Base-by-base conservation (phyloP, 2,888 invertebrate species). In the Catocala nupta region DNA sequence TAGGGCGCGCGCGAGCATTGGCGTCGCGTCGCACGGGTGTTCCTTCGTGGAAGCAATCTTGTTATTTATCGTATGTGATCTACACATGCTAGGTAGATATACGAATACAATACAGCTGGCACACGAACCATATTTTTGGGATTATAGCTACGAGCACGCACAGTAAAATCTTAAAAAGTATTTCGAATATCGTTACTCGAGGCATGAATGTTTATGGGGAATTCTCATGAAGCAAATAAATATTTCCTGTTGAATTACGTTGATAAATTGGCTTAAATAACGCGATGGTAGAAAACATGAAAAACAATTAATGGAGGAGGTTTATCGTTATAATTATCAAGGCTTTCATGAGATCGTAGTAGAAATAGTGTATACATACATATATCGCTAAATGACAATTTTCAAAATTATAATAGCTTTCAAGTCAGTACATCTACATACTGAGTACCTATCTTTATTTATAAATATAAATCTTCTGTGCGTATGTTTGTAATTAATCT, bases 41-140 rank as follows among this genome's bases (percentile, higher is more conserved):
- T 88, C 84, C 76, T 90, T 91, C 89, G 81, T 77, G 81, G 91
- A 91, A 91, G 63, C 73, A 65, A 76, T 65, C 65, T 70, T 71
- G 76, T 83, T 83, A 84, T 86, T 84, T 83, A 88, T 82, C 78
- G 78, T 78, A 70, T 73, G 60, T 74, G 71, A 73, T 75, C 70
- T 78, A 64, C 70, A 73, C 65, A 75, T 68, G 68, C 56, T 62
- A 64, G 56, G 52, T 71, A 53, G 34, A 54, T 54, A 55, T 54
- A 69, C 7, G n/a, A 43, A 71, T 63, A 68, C 66, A 63, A 65
- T 59, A 56, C 58, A 42, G 50, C 55, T 49, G 52, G 51, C 65
- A 67, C 65, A 69, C 62, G 62, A 65, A 64, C 62, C 65, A 65
- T 71, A 69, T 67, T 72, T 71, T 75, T 50, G 55, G 54, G 64